Evolutionary conservation across 2,797 vertebrate genomes (phyloP).

Genomic region (Lepilemur ruficaudatus): DNA sequence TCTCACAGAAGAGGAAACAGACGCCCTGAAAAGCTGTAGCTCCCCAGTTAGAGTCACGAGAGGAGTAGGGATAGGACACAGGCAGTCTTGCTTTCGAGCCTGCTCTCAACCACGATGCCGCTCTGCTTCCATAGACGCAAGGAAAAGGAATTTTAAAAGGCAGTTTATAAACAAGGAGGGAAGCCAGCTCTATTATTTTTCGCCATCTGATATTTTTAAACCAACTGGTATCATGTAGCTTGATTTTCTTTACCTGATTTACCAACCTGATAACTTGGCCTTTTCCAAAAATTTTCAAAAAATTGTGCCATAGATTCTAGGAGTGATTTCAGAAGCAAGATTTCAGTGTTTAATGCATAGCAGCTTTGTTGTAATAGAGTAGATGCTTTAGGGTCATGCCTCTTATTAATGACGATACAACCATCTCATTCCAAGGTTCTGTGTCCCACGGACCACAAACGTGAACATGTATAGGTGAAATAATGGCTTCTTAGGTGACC

Average conservation of each 20-base stretch:
- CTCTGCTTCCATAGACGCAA: background rate
- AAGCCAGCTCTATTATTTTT: background rate
- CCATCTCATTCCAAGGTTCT: background rate
- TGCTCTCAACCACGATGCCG: background rate
- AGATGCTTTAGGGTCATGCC: background rate
- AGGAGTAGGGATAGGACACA: no score
- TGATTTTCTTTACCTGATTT: background rate
- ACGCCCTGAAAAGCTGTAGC: background rate
- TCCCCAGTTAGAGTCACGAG: background rate
- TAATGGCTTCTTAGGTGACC: background rate
- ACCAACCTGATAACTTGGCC: background rate
- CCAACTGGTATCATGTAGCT: background rate
- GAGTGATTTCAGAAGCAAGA: background rate
- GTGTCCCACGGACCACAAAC: background rate
- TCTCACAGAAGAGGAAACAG: background rate
- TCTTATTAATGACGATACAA: background rate
- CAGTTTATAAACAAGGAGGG: background rate
- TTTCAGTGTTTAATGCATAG: background rate
- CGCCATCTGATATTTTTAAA: background rate
- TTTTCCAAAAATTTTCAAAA: background rate
- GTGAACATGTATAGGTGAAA: background rate
- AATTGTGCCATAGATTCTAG: background rate
- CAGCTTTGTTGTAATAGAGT: background rate
- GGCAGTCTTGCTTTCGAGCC: rapidly evolving
- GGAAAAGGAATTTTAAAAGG: background rate